Base-by-base conservation (phyloP, 2,797 vertebrate species). In the Sternarchorhynchus goeldii region DNA sequence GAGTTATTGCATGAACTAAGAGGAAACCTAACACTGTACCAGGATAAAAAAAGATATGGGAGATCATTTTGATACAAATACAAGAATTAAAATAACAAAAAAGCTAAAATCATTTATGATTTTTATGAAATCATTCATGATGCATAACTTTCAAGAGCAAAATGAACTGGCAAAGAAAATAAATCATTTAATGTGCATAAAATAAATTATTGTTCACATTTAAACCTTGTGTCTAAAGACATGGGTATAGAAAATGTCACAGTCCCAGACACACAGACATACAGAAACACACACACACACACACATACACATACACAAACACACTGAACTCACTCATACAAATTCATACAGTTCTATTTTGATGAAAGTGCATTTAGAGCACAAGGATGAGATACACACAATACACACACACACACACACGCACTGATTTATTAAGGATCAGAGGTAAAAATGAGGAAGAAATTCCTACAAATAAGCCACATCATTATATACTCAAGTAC, bases 191-290 rank as follows among this genome's bases (percentile, higher is more conserved):
- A 50, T 32, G 62, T 64, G 16, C 18, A 64, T 18, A 2, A 64
- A 64, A 64, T 34, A 34, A 64, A 64, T 34, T 18, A 64, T 18
- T 36, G n/a, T 36, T 63, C 60, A 63, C 16, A 32, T 63, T 36
- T 18, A 34, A 6, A 64, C 39, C 39, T 41, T 41, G 6, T 41
- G 39, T 41, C 39, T 41, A 41, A 41, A 10, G 39, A 41, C 12
- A 14, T 50, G 45, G 45, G 8, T 50, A 50, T 50, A 50, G 12
- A 41, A 50, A 10, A 50, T 50, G 16, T 12, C 8, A 50, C 45
- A 50, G 2, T 14, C 12, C 3, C 12, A 50, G 1, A 50, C 45
- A 50, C 8, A 14, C 12, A 50, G 10, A 50, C 45, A 50, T 2
- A 50, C 10, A 12, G 2, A 50, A 7, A 17, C 17, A 63, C 29